A percentile compares a stretch with the other conserved stretches of the same genome.
phyloP scores from a whole-genome alignment of 2,888 invertebrate species.

The Heliconius ismenius region DNA sequence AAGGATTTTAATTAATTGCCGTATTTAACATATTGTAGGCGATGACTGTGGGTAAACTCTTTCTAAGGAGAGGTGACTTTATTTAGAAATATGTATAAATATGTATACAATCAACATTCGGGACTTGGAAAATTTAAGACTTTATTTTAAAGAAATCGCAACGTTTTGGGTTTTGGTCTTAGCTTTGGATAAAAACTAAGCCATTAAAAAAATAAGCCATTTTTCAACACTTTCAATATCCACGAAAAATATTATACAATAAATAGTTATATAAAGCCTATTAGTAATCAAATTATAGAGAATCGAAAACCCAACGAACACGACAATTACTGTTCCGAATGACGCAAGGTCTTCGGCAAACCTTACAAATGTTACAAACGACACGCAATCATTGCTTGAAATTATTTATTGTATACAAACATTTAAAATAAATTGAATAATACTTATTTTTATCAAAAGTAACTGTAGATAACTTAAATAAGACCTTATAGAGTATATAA shows the following conservation, averaged over 20 bases:
- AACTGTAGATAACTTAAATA: not conserved
- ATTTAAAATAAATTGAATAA: conserved; percentile 9
- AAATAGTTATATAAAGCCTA: not conserved
- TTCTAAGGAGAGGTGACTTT: not conserved
- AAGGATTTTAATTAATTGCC: not conserved
- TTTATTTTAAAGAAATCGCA: not conserved
- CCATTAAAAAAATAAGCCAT: not conserved
- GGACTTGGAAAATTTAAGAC: not conserved
- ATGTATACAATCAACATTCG: not conserved
- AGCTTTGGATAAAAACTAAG: not conserved
- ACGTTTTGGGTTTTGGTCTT: not conserved
- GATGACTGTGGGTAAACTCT: not conserved
- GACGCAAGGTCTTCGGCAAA: conserved; percentile 30
- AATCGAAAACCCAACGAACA: conserved; percentile 15
- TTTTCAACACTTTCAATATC: not conserved
- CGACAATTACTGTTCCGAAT: conserved; percentile 9
- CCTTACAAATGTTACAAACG: conserved; percentile 32
- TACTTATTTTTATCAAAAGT: not conserved
- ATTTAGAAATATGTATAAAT: not conserved
- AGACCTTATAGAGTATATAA: conserved; percentile 12
- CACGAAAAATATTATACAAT: not conserved
- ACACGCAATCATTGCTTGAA: conserved; percentile 27
- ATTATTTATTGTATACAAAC: conserved; percentile 11
- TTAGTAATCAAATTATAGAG: conserved; percentile 9
- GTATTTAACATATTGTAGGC: not conserved